Evolutionary conservation across 2,888 invertebrate genomes (phyloP), one percentile per base, ranked within the genome.

Genomic region (Gastracanthus pulcherrimus): DNA sequence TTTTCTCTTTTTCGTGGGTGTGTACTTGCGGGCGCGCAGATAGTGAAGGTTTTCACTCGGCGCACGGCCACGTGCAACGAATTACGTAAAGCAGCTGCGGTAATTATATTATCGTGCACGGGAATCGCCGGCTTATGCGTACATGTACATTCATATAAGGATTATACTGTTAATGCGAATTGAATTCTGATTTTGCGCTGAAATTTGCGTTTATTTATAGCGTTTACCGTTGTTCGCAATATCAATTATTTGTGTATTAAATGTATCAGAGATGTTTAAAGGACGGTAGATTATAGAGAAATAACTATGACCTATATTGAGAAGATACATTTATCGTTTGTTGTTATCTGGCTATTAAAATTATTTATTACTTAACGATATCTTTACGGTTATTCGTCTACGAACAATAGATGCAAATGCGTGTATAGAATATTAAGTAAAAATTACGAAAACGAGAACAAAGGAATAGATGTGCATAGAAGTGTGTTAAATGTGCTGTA

Each of bases 391-490:
- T 58, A 7, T 13, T 55, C 23, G 23, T 5, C 58, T 3, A n/a
- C 60, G 60, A 60, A 60, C 64, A 66, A 51, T 55, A 38, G 26
- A 26, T 23, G 62, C 66, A 66, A 66, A 23, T 41, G 45, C 11
- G 51, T 4, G 36, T 23, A 19, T 31, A n/a, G 41, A 60, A 69
- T 26, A 23, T 76, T 23, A n/a, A 11, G 23, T 19, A n/a, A 38
- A 77, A 70, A 71, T 62, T 36, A 9, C 31, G 70, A 77, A 71
- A 77, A 64, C 38, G n/a, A 55, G 34, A 66, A 71, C 71, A 66
- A 64, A 64, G 71, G 34, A 64, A 29, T 34, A 34, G 26, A 6
- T 3, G 48, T 23, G 36, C 29, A 38, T 29, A 38, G 26, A 36
- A 1, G 36, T 34, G 38, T 51, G 45, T 60, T 78, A 51, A 58